Evolutionary conservation across 2,888 invertebrate genomes (phyloP), one percentile per base, ranked within the genome.

Genomic region (Ditula angustiorana): DNA sequence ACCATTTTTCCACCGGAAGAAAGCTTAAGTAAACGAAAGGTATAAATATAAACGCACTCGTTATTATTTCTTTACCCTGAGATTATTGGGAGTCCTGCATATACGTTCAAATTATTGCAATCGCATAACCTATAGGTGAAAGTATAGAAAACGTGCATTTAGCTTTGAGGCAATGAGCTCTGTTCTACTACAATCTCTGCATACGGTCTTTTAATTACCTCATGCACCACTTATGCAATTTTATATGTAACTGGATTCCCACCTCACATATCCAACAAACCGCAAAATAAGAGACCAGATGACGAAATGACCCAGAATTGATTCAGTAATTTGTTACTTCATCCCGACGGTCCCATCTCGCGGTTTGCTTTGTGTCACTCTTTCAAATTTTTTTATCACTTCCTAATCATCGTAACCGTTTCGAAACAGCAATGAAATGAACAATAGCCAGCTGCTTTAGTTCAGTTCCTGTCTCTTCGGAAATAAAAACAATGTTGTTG

Each of bases 271-370:
- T 23, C 56, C 49, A 56, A 24, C 62, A 57, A 63, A 63, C 62
- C 62, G 62, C 62, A 57, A 63, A 56, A 57, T 57, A 63, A 30
- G 57, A 63, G 62, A 57, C 41, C 50, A 49, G 49, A 24, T 63
- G 50, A 63, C 57, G 62, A 50, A 57, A 63, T 35, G 44, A 33
- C 50, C 57, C 57, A 63, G 57, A 63, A 57, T 57, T 50, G 41
- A 63, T 57, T 63, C 41, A 50, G 57, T 57, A 49, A 61, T 62
- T 53, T 13, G 44, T 57, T 63, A 63, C 62, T 63, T 50, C 50
- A 63, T 57, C 50, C 49, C 23, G 35, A 8, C n/a, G 30, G 41
- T 57, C 49, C 62, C 57, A 47, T 13, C 30, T 61, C 44, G 60
- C 44, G 60, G 60, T 62, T 62, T 49, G n/a, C 56, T 28, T 41